Evolutionary conservation across 2,888 invertebrate species (phyloP).

Genomic region (Seira musarum): DNA sequence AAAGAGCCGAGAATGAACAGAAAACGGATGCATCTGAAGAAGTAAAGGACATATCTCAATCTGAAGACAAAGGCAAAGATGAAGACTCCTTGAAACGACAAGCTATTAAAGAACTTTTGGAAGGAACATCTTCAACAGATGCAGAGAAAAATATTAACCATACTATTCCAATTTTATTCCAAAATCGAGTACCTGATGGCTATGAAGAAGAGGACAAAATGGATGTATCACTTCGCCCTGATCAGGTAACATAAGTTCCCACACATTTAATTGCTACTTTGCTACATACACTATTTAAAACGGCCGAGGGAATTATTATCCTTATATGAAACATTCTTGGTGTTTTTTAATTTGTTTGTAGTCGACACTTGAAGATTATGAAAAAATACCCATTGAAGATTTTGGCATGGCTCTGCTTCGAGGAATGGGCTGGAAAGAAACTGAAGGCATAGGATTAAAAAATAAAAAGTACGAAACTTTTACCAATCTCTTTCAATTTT

Average conservation of each 20-base stretch:
- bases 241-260: conserved; percentile 71
- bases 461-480: conserved; percentile 73
- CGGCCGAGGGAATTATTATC: no score
- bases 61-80: not conserved
- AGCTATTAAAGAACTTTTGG: conserved; percentile 82
- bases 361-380: conserved; percentile 78
- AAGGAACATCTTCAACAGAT: conserved; percentile 73
- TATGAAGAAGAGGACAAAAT: conserved; percentile 73
- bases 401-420: conserved; percentile 95
- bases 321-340: not conserved
- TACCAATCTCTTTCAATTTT: not conserved
- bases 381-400: conserved; percentile 80
- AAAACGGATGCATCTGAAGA: conserved; percentile 63
- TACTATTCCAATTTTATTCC: conserved; percentile 73
- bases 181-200: conserved; percentile 74
- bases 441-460: conserved; percentile 76
- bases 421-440: conserved; percentile 94
- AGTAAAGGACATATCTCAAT: not conserved
- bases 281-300: not conserved
- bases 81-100: conserved; percentile 77
- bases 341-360: conserved; percentile 20
- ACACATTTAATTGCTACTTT: not conserved
- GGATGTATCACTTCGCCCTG: conserved; percentile 73
- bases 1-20: conserved; percentile 70
- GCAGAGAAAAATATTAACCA: conserved; percentile 64